These are phyloP conservation scores for Malacoctenus gilli DNA, from an alignment of 2,797 vertebrate genomes.

Conservation along the genomic window DNA sequence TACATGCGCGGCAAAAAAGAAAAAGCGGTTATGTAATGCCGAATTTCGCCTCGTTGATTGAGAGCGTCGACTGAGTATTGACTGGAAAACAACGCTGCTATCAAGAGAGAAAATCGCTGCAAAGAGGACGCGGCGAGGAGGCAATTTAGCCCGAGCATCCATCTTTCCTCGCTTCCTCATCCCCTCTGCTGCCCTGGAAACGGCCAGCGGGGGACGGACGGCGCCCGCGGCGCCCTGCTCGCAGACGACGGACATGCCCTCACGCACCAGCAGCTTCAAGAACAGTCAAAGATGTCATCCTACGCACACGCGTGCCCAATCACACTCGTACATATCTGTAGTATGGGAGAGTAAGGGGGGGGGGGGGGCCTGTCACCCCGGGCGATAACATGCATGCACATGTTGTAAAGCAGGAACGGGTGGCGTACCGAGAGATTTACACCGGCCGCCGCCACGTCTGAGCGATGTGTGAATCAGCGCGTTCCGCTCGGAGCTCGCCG, in stretches of 20 bases:
- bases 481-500: slow-evolving; percentile 5
- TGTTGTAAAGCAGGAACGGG: slow-evolving; percentile 17
- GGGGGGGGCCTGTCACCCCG: slow-evolving; percentile 46
- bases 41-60: background rate
- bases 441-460: slow-evolving; percentile 31
- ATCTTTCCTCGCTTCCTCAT: slow-evolving; percentile 37
- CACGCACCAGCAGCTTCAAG: slow-evolving; percentile 57
- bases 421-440: slow-evolving; percentile 28
- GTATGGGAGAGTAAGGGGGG: slow-evolving; percentile 38
- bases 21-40: slow-evolving; percentile 1
- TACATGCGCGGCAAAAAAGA: too few species aligned
- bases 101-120: slow-evolving; percentile 6
- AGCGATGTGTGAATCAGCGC: slow-evolving; percentile 22
- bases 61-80: background rate
- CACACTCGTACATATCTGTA: slow-evolving; percentile 45
- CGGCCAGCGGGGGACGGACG: slow-evolving; percentile 51
- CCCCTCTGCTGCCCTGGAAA: slow-evolving; percentile 62
- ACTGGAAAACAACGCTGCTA: slow-evolving; percentile 18
- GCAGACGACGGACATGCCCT: slow-evolving; percentile 61
- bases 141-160: slow-evolving; percentile 43
- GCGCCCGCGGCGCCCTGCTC: slow-evolving; percentile 50
- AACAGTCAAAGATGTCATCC: slow-evolving; percentile 63
- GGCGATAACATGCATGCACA: slow-evolving; percentile 46
- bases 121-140: slow-evolving; percentile 1
- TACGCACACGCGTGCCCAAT: slow-evolving; percentile 22